Evolutionary conservation across 2,797 vertebrate species (phyloP).

Genomic region (Mormyrops boulengeri): DNA sequence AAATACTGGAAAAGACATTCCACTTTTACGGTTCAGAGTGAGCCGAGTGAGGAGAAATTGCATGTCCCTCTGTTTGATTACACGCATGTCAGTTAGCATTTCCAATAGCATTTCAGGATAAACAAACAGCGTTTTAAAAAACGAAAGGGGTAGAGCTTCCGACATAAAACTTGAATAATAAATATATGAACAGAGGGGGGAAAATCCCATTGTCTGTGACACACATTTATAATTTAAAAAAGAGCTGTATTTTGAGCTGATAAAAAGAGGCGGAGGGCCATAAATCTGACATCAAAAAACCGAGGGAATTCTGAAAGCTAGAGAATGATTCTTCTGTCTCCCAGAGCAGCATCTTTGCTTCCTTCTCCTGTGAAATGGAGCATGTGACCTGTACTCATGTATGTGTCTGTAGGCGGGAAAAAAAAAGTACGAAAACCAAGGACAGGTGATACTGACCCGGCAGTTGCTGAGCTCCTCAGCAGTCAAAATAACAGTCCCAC

Average conservation of each 20-base stretch:
- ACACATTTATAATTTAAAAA: constrained; percentile 1
- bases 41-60: not conserved
- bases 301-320: not conserved
- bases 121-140: not conserved
- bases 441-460: constrained; percentile 63
- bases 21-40: not conserved
- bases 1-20: not conserved
- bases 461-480: constrained; percentile 88
- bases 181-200: not conserved
- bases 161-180: not conserved
- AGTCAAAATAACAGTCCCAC: constrained; percentile 76
- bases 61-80: not conserved
- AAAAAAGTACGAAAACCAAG: not conserved
- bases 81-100: constrained; percentile 4
- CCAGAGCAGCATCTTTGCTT: not conserved
- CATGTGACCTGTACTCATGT: not conserved
- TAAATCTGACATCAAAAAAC: not conserved
- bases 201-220: not conserved
- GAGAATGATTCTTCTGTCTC: not conserved
- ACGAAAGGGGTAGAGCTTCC: not conserved
- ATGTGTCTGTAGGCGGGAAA: not conserved
- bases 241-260: not conserved
- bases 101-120: not conserved
- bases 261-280: not conserved
- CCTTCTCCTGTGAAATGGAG: not conserved